phyloP scores from a whole-genome alignment of 2,797 vertebrate species.

The Botia almorhae region DNA sequence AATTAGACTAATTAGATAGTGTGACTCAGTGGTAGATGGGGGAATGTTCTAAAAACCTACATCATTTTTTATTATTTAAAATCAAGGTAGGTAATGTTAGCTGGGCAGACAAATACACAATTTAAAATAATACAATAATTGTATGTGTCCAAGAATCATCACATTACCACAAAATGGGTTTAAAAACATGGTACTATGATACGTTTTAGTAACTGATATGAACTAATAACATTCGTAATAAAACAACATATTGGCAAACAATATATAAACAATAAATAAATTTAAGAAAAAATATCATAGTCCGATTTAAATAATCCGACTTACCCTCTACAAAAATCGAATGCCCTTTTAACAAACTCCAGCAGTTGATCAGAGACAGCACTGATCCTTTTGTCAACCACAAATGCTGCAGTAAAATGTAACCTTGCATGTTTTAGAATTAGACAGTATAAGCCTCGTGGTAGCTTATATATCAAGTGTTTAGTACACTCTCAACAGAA shows the following conservation, averaged over 20 bases:
- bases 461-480: neutral
- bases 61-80: neutral
- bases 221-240: neutral
- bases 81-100: too few species aligned
- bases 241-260: neutral
- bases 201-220: neutral
- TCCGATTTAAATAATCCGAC: constrained; percentile 33
- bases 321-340: constrained; percentile 86
- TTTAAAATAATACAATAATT: neutral
- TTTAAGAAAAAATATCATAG: neutral
- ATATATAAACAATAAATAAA: too few species aligned
- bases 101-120: neutral
- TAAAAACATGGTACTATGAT: neutral
- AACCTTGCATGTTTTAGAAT: constrained; percentile 52
- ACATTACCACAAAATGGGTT: neutral
- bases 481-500: constrained; percentile 18
- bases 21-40: neutral
- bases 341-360: constrained; percentile 85
- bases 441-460: neutral
- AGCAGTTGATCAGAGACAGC: constrained; percentile 85
- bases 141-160: too few species aligned
- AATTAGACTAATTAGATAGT: neutral
- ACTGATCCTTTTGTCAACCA: constrained; percentile 86
- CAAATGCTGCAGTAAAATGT: constrained; percentile 85
- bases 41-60: neutral